Percentiles rank a stretch among this genome's conserved stretches.
These are phyloP conservation scores for Heloderma charlesbogerti DNA, from an alignment of 2,113 vertebrate species.

Conservation along the genomic window DNA sequence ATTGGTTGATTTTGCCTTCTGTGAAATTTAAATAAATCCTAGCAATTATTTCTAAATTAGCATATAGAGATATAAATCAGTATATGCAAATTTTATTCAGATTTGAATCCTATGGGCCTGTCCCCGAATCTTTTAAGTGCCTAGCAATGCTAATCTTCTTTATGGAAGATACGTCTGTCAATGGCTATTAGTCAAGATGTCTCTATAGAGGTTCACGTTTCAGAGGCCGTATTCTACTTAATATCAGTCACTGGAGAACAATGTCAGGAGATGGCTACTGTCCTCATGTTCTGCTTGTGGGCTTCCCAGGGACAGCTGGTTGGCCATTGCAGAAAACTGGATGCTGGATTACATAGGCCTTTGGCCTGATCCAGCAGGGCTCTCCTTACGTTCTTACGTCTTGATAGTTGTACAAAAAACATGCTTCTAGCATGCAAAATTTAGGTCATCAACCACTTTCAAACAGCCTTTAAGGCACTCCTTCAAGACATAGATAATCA, in stretches of 20 bases:
- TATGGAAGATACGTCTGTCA: not conserved
- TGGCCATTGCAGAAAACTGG: not conserved
- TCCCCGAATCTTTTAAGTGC: no score
- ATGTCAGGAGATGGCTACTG: not conserved
- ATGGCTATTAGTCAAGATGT: not conserved
- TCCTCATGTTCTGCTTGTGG: not conserved
- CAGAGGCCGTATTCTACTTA: not conserved
- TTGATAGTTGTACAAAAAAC: not conserved
- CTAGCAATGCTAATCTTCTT: no score
- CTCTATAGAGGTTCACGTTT: not conserved
- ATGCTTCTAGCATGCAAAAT: not conserved
- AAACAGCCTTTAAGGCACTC: slow-evolving; percentile 16
- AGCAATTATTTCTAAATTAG: no score
- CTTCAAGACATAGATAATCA: not conserved
- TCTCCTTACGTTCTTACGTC: not conserved
- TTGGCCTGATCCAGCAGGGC: not conserved
- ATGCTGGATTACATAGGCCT: not conserved
- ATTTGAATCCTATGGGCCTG: no score
- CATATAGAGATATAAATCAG: no score
- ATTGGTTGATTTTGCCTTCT: no score
- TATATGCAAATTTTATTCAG: no score
- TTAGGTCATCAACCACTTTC: not conserved
- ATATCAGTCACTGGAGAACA: not conserved
- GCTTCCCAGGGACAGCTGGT: not conserved
- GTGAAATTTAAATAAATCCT: no score